Evolutionary conservation across 2,797 vertebrate genomes (phyloP).

Genomic region (Acanthopagrus latus): DNA sequence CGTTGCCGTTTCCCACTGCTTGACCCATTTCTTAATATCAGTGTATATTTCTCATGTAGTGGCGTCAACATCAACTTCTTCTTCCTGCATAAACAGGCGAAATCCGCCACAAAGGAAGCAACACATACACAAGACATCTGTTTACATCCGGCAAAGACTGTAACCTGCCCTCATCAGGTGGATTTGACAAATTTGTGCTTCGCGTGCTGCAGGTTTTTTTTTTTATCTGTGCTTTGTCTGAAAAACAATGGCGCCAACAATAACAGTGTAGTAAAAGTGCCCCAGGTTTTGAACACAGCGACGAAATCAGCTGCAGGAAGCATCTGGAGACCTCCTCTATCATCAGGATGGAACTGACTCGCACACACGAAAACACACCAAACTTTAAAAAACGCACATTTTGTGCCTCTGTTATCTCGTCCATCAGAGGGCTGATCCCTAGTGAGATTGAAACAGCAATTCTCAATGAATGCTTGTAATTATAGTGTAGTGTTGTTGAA

Average conservation of each 20-base stretch:
- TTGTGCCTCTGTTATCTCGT: conserved; percentile 32
- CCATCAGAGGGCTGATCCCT: conserved; percentile 24
- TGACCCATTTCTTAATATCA: conserved; percentile 63
- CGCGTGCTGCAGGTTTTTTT: conserved; percentile 38
- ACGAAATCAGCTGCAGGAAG: conserved; percentile 79
- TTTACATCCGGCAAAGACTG: conserved; percentile 52
- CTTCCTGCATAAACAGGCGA: conserved; percentile 56
- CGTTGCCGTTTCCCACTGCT: conserved; percentile 49
- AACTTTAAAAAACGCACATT: conserved; percentile 33
- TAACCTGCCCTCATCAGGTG: conserved; percentile 36
- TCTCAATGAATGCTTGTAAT: conserved; percentile 6
- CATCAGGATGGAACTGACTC: conserved; percentile 69
- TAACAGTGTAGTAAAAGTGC: conserved; percentile 58
- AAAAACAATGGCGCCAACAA: conserved; percentile 73
- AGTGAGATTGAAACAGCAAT: conserved; percentile 13
- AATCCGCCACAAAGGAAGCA: conserved; percentile 51
- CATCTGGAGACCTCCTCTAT: conserved; percentile 76
- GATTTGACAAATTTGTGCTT: conserved; percentile 50
- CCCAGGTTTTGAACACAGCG: conserved; percentile 52
- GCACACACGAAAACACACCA: conserved; percentile 45
- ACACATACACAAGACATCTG: conserved; percentile 48
- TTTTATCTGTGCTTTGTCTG: conserved; percentile 58
- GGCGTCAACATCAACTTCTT: conserved; percentile 45
- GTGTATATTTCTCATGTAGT: conserved; percentile 31
- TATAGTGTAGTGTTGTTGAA: neutral